These are phyloP conservation scores for Cenopis cana DNA, from an alignment of 2,888 invertebrate species.

Conservation along the genomic window DNA sequence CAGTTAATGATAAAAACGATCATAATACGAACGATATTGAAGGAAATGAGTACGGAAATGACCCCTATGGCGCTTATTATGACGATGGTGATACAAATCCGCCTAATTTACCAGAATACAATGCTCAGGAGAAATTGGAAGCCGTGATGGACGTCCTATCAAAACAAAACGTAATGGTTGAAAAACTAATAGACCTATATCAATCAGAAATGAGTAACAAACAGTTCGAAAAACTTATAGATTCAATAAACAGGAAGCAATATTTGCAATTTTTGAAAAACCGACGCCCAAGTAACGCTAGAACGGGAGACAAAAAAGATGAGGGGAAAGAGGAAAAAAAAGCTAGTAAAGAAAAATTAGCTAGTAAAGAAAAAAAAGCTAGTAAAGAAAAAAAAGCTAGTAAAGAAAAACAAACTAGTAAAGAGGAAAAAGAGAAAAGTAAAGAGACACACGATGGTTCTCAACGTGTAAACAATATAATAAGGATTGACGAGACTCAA, in stretches of 20 bases:
- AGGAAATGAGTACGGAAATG: neutral
- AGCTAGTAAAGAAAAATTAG: slow-evolving; percentile 8
- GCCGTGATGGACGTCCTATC: neutral
- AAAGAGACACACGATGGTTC: neutral
- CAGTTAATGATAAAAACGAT: neutral
- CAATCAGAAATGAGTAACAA: neutral
- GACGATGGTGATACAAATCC: neutral
- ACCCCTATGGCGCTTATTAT: neutral
- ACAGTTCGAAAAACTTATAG: slow-evolving; percentile 1
- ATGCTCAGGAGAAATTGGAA: neutral
- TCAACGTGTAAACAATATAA: neutral
- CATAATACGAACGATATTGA: neutral
- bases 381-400: slow-evolving; percentile 7
- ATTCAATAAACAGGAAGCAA: neutral
- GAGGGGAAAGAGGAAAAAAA: neutral
- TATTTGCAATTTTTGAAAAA: neutral
- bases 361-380: neutral
- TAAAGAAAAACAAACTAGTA: neutral
- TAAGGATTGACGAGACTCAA: neutral
- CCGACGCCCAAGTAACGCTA: no score
- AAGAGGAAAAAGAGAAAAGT: neutral
- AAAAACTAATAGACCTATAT: slow-evolving; percentile 1
- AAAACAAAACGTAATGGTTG: slow-evolving; percentile 13
- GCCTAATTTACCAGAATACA: neutral
- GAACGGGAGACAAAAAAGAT: neutral